Evolutionary conservation across 2,113 vertebrate genomes (phyloP), one percentile per base, ranked within the genome.

Genomic region (Eptesicus fuscus): DNA sequence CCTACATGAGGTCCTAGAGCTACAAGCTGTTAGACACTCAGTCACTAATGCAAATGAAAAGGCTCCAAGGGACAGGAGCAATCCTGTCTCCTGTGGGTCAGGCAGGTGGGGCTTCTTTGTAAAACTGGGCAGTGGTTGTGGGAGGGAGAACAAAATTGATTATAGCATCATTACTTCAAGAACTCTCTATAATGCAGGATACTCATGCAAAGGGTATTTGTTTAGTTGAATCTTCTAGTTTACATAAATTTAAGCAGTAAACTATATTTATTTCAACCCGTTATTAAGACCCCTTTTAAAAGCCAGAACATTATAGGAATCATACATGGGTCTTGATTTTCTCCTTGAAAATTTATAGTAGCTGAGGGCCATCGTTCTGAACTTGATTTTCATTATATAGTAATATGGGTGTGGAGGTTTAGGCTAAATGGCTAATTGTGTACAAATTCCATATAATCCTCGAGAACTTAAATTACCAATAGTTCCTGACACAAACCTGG

Each of bases 161-260:
- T 8, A 23, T 37, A 42, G 32, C 8, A 8, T 65, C 67, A 71
- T 74, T 30, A 23, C 7, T 4, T 74, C 6, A 25, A 7, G 79
- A 79, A 61, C 40, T 49, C 20, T 30, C 79, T 13, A 2, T 7
- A 23, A 90, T 11, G 4, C 14, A 67, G 28, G 59, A 35, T 37
- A 16, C 9, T 32, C 49, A 32, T 9, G 2, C 25, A 88, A 76
- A 53, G 20, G 25, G 32, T 32, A 44, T 69, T 83, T 65, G 32
- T 13, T 76, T 90, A 82, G 47, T 47, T 87, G 44, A 12, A n/a
- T 90, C 80, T 80, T 93, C 20, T 63, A 53, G 12, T 76, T 88
- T 69, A 61, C 17, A 77, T 35, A 93, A 90, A 80, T 91, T 59
- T 51, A 93, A 93, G 6, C 47, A 84, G 40, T 69, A 94, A 91